Conservation (phyloP, 2,113 vertebrate genomes). For the Catharus minimus region DNA sequence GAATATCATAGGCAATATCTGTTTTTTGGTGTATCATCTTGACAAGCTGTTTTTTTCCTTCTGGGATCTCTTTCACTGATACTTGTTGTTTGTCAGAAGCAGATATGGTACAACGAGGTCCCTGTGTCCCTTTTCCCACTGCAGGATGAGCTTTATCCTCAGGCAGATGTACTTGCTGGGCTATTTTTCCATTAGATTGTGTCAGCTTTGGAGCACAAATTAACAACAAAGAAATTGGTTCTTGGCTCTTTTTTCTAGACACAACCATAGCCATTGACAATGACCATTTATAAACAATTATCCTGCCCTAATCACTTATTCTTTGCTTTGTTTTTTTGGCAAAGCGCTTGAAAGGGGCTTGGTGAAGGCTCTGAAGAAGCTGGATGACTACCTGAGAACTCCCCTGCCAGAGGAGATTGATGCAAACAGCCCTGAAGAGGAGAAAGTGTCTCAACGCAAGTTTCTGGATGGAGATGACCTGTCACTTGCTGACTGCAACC, state of each 20-base stretch:
- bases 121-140: background rate
- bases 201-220: background rate
- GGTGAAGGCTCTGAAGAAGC: conserved; percentile 86
- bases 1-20: background rate
- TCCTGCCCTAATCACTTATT: background rate
- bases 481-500: conserved; percentile 96
- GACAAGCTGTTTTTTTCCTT: background rate
- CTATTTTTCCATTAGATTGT: background rate
- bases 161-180: background rate
- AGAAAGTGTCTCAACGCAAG: conserved; percentile 83
- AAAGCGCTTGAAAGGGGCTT: conserved; percentile 88
- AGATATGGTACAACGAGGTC: background rate
- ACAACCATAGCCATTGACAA: no score
- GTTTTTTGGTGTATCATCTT: background rate
- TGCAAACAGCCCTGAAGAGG: conserved; percentile 81
- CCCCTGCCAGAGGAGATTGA: conserved; percentile 92
- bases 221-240: background rate
- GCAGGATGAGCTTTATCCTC: background rate
- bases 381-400: conserved; percentile 90
- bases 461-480: conserved; percentile 94
- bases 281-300: background rate
- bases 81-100: background rate
- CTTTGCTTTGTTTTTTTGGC: background rate
- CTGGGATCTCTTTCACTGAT: background rate
- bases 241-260: background rate